phyloP scores from a whole-genome alignment of 2,113 vertebrate species.

The Oenanthe oenanthe region DNA sequence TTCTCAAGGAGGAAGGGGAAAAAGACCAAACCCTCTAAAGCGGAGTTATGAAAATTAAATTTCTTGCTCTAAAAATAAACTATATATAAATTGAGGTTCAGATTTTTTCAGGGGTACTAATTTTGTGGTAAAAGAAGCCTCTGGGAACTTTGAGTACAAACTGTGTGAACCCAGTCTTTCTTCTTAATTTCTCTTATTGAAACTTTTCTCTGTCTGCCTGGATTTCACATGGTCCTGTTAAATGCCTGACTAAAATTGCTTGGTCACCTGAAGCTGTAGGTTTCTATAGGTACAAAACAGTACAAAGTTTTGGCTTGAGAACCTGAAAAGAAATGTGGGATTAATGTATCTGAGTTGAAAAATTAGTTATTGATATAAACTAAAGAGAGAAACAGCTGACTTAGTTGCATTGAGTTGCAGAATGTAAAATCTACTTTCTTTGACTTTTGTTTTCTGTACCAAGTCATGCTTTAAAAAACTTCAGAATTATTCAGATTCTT shows the following conservation, averaged over 20 bases:
- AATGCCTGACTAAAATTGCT: neutral
- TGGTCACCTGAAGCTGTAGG: neutral
- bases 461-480: neutral
- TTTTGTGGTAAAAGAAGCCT: neutral
- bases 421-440: neutral
- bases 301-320: neutral
- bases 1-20: rapidly evolving
- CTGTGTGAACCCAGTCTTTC: neutral
- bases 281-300: neutral
- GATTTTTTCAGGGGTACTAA: rapidly evolving
- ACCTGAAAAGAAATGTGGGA: neutral
- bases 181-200: neutral
- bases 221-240: neutral
- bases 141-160: neutral
- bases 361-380: neutral
- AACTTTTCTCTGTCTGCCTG: neutral
- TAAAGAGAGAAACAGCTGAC: neutral
- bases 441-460: neutral
- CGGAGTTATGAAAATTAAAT: neutral
- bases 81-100: neutral
- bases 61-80: neutral
- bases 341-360: neutral
- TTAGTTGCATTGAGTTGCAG: neutral
- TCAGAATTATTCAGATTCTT: neutral
- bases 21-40: neutral